Percentiles rank a stretch among this genome's conserved stretches.
These are phyloP conservation scores for Nymphalis urticae DNA, from an alignment of 2,888 invertebrate species.

Conservation along the genomic window DNA sequence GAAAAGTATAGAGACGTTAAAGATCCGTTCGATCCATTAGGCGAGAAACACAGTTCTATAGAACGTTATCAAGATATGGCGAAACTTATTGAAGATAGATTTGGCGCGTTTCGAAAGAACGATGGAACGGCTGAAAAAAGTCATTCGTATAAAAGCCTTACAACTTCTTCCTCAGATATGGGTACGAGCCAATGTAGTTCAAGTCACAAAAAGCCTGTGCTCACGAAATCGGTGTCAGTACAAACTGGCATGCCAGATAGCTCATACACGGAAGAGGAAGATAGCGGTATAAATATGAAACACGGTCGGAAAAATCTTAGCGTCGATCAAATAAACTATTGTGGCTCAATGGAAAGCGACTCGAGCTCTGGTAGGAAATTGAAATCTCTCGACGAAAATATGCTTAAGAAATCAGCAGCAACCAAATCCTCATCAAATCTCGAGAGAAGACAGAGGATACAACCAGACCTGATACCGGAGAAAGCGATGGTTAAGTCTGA, in stretches of 20 bases:
- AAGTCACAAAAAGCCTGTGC: conserved; percentile 73
- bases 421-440: conserved; percentile 74
- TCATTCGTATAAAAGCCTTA: conserved; percentile 77
- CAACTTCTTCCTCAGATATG: conserved; percentile 80
- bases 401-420: conserved; percentile 74
- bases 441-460: conserved; percentile 77
- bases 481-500: conserved; percentile 76
- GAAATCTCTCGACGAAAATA: conserved; percentile 76
- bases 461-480: conserved; percentile 78
- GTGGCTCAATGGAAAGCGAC: conserved; percentile 78
- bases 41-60: conserved; percentile 85
- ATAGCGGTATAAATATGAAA: conserved; percentile 72
- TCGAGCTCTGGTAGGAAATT: conserved; percentile 75
- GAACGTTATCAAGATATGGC: conserved; percentile 88
- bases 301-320: conserved; percentile 76
- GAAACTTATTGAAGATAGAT: conserved; percentile 85
- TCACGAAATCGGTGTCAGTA: conserved; percentile 78
- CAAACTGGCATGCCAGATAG: conserved; percentile 78
- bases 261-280: conserved; percentile 65
- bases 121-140: conserved; percentile 76
- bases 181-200: conserved; percentile 77
- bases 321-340: conserved; percentile 78
- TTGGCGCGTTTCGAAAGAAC: conserved; percentile 76
- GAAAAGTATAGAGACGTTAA: conserved; percentile 71
- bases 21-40: conserved; percentile 82